Base-by-base conservation (phyloP, 1,140 invertebrate species). In the Drosophila yakuba region DNA sequence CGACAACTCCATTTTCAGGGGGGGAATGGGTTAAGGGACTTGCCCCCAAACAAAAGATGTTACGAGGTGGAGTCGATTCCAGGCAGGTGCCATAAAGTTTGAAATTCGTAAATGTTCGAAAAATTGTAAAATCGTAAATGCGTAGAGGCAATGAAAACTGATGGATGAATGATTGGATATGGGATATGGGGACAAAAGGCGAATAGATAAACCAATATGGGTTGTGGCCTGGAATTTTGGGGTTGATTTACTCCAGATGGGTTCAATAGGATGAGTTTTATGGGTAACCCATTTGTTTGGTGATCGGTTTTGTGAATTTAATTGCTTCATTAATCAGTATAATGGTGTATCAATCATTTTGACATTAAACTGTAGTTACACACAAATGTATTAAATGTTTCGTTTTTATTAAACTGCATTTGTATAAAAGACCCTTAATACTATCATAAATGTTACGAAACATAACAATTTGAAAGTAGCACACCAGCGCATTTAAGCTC, bases 31-130 rank as follows among this genome's bases (percentile, higher is more conserved):
- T 17, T n/a, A 55, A 39, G 35, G 17, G 14, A 25, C 14, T 45
- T 20, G 3, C 12, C 12, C 25, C 10, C 10, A 10, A 12, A 58
- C 36, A 43, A 50, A 67, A 67, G 68, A 59, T 59, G 38, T 51
- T 72, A 72, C 25, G 66, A 72, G 38, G 64, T 51, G 66, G 52
- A 69, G 68, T 38, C 64, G 11, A 51, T 51, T 38, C 25, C 3
- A 10, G 68, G 69, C 67, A 73, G 69, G 69, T 73, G 69, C 69
- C 67, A 73, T 73, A 72, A 73, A 68, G 72, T 60, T 25, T 39
- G 10, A n/a, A 48, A 35, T 67, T 17, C 11, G 36, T 36, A 64
- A 60, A 62, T 23, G 44, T 47, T 48, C 32, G n/a, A 36, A 44
- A 47, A 12, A 50, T 72, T 72, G 17, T 68, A 50, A 66, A 51